Base-by-base conservation (phyloP, 2,797 vertebrate genomes). In the Poecilia picta region DNA sequence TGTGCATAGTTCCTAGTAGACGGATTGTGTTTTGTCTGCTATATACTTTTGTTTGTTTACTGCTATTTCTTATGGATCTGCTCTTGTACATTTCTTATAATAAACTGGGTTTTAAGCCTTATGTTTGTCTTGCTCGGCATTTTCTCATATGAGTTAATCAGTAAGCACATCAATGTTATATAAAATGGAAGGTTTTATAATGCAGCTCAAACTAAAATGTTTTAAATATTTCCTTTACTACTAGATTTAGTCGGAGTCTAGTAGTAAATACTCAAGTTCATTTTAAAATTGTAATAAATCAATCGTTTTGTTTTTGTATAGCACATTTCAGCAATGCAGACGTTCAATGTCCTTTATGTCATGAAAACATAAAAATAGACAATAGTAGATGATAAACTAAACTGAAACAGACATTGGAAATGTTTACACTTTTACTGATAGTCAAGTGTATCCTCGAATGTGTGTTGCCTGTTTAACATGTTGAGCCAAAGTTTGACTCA, bases 81-180 rank as follows among this genome's bases (percentile, higher is more conserved):
- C 95, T 97, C 96, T 98, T 98, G 97, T 98, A 97, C 96, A 97
- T 97, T 96, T 98, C 97, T 98, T 96, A 98, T 97, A 98, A 98
- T 98, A 98, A 98, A 98, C 97, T 89, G 86, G 91, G 87, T 91
- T 88, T 89, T 51, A 84, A 93, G 89, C 93, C 92, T 85, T 75
- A 82, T 5, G 45, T 72, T 43, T 1, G 41, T 43, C n/a, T 51
- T 72, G 20, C 28, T 70, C 1, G 18, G 18, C 7, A 12, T 64
- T 75, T 31, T 62, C 11, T 5, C 8, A 2, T 12, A 20, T 39
- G 20, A 2, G 33, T 23, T 33, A 0, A 51, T 57, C 11, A 23
- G 10, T 46, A 2, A n/a, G 31, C 16, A 12, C 4, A 15, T 33
- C 36, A 49, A 36, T 6, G 25, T 59, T 25, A 5, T 46, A 33